Percentiles rank a stretch among this genome's conserved stretches.
Evolutionary conservation across 1,140 invertebrate species (phyloP).

Genomic region (Bombus waltoni): DNA sequence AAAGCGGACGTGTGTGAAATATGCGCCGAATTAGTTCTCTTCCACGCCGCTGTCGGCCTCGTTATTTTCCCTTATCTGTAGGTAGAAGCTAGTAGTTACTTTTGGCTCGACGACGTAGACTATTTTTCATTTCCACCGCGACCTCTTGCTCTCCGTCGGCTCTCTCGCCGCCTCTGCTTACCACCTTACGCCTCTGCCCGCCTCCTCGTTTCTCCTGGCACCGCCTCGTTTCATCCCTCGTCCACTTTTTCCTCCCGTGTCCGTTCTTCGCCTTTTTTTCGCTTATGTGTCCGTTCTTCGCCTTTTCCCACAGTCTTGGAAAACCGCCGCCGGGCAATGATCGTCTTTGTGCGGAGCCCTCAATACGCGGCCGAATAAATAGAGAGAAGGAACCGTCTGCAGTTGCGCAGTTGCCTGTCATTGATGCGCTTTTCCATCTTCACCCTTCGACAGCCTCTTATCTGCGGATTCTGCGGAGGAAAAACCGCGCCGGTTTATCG

Average conservation of each 20-base stretch:
- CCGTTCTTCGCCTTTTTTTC: background rate
- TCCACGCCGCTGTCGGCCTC: conserved; percentile 66
- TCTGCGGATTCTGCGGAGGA: background rate
- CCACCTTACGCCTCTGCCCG: background rate
- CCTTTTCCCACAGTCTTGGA: background rate
- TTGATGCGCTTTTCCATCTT: conserved; percentile 40
- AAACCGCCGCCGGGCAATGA: conserved; percentile 16
- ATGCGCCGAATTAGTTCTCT: conserved; percentile 71
- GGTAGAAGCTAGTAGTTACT: conserved; percentile 58
- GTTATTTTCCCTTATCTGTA: conserved; percentile 73
- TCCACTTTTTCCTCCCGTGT: background rate
- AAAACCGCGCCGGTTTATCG: conserved; percentile 8
- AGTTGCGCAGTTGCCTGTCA: conserved; percentile 10
- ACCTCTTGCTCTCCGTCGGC: conserved; percentile 44
- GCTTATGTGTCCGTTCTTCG: background rate
- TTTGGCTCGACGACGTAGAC: conserved; percentile 54
- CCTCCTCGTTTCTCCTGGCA: too few species aligned
- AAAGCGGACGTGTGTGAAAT: conserved; percentile 64
- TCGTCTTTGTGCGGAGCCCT: conserved; percentile 25
- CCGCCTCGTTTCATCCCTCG: conserved; percentile 7
- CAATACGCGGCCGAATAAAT: conserved; percentile 48
- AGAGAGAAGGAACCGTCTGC: background rate
- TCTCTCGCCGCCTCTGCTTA: background rate
- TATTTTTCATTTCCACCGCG: conserved; percentile 66
- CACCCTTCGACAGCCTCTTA: conserved; percentile 9